Percentiles rank a stretch among this genome's conserved stretches.
Conservation (phyloP, 2,113 vertebrate genomes). For the Embiotoca jacksoni region DNA sequence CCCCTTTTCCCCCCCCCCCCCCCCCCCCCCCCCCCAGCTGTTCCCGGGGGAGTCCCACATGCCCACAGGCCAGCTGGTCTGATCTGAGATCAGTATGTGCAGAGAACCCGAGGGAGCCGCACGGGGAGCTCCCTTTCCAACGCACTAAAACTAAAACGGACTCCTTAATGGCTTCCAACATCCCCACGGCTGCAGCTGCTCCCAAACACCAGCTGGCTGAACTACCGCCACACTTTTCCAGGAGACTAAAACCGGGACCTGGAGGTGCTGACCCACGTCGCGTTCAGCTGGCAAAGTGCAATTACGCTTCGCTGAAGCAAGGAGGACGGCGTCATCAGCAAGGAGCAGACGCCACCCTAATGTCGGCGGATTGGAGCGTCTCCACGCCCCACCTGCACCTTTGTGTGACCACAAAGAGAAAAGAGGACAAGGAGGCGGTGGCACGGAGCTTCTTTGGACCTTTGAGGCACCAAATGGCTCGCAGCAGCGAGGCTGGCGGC, state of each 20-base stretch:
- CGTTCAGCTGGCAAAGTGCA: conserved; percentile 14
- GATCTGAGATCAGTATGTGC: too few relatives aligned
- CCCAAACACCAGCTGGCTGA: background rate
- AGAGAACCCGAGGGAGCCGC: too few relatives aligned
- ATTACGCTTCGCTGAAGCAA: conserved; percentile 7
- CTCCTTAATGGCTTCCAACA: background rate
- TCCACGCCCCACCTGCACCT: conserved; percentile 5
- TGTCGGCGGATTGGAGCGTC: conserved; percentile 30
- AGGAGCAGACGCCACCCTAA: conserved; percentile 34
- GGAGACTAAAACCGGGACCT: background rate
- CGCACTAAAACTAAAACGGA: too few relatives aligned
- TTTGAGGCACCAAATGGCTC: background rate
- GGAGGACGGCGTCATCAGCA: conserved; percentile 35
- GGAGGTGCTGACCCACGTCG: conserved; percentile 35
- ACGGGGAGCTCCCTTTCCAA: too few relatives aligned
- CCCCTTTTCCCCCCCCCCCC: too few relatives aligned
- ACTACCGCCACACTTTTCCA: background rate
- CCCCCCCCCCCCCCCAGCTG: too few relatives aligned
- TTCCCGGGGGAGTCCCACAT: too few relatives aligned
- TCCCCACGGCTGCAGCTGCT: background rate
- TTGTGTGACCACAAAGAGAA: background rate
- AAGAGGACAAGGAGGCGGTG: background rate
- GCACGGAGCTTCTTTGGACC: too few relatives aligned
- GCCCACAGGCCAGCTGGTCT: too few relatives aligned
- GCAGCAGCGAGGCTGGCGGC: conserved; percentile 5